Percentiles rank a stretch among this genome's conserved stretches.
Conservation (phyloP, 2,113 vertebrate species). For the Thunnus maccoyii region DNA sequence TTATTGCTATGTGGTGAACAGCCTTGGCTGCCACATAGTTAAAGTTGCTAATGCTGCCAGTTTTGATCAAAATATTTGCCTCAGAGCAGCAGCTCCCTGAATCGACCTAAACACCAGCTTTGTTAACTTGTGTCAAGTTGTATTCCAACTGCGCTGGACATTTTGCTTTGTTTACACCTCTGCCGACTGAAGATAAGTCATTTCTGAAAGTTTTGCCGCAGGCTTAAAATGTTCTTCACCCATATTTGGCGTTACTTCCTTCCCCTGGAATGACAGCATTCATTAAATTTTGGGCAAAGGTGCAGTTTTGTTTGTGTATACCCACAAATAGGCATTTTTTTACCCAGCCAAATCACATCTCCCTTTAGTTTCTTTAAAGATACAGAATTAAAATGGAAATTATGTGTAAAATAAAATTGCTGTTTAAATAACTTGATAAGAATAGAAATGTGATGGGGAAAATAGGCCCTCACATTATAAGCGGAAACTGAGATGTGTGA, state of each 20-base stretch:
- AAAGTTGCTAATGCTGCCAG: constrained; percentile 33
- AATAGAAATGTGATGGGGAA: neutral
- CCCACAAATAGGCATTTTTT: neutral
- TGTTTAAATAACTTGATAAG: neutral
- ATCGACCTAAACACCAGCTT: constrained; percentile 30
- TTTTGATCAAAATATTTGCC: constrained; percentile 52
- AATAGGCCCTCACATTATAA: neutral
- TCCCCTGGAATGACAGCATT: constrained; percentile 29
- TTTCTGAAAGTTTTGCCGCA: constrained; percentile 43
- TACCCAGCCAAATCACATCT: neutral
- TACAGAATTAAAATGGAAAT: neutral
- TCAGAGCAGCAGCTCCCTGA: constrained; percentile 23
- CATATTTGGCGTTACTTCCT: constrained; percentile 25
- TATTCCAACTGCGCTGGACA: constrained; percentile 32
- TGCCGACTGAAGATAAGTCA: constrained; percentile 42
- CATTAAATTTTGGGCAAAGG: constrained; percentile 24
- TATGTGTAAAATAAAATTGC: neutral
- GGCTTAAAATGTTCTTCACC: constrained; percentile 38
- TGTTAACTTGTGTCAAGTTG: constrained; percentile 30
- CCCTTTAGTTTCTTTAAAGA: neutral
- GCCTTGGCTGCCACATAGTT: constrained; percentile 9
- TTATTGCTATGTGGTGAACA: constrained; percentile 15
- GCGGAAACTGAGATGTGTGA: neutral
- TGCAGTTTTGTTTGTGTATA: constrained; percentile 18
- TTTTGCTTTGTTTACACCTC: constrained; percentile 62